Conservation (phyloP, 2,797 vertebrate genomes). For the Gymnothorax javanicus region DNA sequence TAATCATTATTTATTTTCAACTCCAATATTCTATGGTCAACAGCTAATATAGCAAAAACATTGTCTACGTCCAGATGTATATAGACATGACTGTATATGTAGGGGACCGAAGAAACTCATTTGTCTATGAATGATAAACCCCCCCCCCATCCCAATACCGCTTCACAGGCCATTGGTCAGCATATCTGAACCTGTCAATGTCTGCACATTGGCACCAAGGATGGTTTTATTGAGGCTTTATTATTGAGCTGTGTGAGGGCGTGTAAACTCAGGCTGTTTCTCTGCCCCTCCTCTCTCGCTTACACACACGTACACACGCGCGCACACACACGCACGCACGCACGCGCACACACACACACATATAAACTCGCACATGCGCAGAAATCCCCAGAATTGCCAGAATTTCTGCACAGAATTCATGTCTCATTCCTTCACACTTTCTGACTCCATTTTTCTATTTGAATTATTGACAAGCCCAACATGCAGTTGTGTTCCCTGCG, state of each 20-base stretch:
- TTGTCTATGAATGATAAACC: too few species aligned
- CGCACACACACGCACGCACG: too few species aligned
- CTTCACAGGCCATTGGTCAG: constrained; percentile 81
- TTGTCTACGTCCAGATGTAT: too few species aligned
- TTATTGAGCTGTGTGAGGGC: background rate
- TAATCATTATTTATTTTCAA: too few species aligned
- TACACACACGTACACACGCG: background rate
- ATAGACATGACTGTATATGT: too few species aligned
- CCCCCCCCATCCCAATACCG: constrained; percentile 67
- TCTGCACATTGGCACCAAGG: background rate
- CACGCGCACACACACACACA: too few species aligned
- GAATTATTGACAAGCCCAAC: background rate
- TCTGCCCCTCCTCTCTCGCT: background rate
- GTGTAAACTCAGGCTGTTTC: background rate
- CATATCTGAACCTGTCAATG: background rate
- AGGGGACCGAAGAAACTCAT: too few species aligned
- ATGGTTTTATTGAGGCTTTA: background rate
- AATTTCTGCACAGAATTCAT: background rate
- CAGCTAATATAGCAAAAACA: too few species aligned
- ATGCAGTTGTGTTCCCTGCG: background rate
- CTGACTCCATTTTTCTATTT: background rate
- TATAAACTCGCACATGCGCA: too few species aligned
- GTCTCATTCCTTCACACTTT: background rate
- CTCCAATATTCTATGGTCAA: too few species aligned
- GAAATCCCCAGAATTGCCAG: too few species aligned